A percentile compares a stretch with the other conserved stretches of the same genome.
Conservation (phyloP, 2,113 vertebrate species). For the Tragelaphus buxtoni region DNA sequence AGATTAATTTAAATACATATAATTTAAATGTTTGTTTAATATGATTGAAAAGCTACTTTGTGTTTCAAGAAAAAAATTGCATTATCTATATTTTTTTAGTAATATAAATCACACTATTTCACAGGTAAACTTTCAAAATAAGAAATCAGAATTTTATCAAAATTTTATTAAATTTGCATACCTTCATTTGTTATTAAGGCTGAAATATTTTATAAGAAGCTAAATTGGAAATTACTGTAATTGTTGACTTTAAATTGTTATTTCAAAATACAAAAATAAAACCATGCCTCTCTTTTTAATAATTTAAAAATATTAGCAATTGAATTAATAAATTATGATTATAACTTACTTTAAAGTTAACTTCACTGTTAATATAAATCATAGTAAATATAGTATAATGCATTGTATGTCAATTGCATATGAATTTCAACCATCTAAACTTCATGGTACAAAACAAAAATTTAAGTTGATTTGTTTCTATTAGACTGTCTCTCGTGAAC, state of each 20-base stretch:
- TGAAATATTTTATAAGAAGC: too few species aligned
- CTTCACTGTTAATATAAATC: neutral
- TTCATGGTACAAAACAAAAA: neutral
- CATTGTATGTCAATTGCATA: neutral
- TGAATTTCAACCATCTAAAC: neutral
- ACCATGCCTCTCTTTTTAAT: neutral
- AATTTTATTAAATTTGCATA: neutral
- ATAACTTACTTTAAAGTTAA: conserved; percentile 1
- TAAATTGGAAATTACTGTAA: too few species aligned
- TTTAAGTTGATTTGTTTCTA: neutral
- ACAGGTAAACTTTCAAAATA: neutral
- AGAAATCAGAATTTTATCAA: neutral
- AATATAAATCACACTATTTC: neutral
- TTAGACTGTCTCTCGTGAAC: neutral
- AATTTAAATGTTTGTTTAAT: neutral
- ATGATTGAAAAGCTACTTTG: neutral
- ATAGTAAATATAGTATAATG: neutral
- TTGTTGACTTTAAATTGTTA: too few species aligned
- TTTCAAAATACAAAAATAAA: too few species aligned
- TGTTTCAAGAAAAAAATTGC: neutral
- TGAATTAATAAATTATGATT: neutral
- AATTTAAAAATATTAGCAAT: neutral
- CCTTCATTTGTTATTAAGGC: too few species aligned
- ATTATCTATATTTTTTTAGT: neutral
- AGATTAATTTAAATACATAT: neutral